Percentiles rank a stretch among this genome's conserved stretches.
Conservation (phyloP, 2,888 invertebrate genomes). For the Sphaerophoria taeniata region DNA sequence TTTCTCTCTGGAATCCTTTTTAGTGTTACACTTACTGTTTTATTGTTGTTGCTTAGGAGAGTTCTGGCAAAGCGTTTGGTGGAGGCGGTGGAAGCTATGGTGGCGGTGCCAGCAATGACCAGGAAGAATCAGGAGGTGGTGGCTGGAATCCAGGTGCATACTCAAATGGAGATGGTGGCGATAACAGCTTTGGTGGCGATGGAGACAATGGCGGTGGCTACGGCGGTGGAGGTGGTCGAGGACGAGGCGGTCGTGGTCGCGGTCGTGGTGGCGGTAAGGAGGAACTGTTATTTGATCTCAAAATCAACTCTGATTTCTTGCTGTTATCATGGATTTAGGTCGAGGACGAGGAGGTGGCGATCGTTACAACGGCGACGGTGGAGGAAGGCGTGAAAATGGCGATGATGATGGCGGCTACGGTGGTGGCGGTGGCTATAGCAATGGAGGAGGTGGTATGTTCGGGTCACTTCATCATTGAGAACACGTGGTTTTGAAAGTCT, state of each 20-base stretch:
- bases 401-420: conserved; percentile 73
- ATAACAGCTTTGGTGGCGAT: conserved; percentile 52
- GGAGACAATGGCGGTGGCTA: conserved; percentile 65
- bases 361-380: conserved; percentile 78
- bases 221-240: conserved; percentile 57
- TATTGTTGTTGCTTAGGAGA: conserved; percentile 26
- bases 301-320: conserved; percentile 55
- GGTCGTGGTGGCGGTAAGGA: conserved; percentile 60
- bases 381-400: conserved; percentile 78
- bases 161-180: conserved; percentile 24
- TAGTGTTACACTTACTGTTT: background rate
- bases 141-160: conserved; percentile 48
- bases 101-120: background rate
- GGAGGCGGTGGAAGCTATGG: conserved; percentile 50
- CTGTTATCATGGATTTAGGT: background rate
- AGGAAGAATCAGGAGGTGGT: conserved; percentile 20
- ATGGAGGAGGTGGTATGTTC: conserved; percentile 73
- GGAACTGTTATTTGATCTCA: no score
- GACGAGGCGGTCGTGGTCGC: conserved; percentile 55
- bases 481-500: conserved; percentile 16
- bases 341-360: conserved; percentile 71
- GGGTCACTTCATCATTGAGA: background rate
- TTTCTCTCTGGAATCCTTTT: conserved; percentile 13
- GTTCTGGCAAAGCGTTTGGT: conserved; percentile 65
- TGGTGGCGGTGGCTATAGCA: conserved; percentile 73